Percentiles rank a stretch among this genome's conserved stretches.
These are phyloP conservation scores for Channa argus DNA, from an alignment of 2,113 vertebrate genomes.

Conservation along the genomic window DNA sequence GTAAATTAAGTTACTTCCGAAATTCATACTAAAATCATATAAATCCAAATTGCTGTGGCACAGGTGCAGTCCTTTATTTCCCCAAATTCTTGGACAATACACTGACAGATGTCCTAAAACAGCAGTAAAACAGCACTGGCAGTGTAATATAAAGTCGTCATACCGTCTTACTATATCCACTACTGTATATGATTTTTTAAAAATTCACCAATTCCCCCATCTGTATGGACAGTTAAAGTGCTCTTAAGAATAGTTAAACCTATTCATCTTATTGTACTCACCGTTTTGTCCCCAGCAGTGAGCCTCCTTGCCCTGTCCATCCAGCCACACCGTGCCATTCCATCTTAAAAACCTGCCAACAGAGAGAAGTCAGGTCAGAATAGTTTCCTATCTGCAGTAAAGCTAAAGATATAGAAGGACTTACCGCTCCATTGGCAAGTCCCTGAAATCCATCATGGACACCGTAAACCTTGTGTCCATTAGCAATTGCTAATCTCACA, in stretches of 20 bases:
- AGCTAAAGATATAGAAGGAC: conserved; percentile 1
- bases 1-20: too few relatives aligned
- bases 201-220: neutral
- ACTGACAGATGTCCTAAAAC: too few relatives aligned
- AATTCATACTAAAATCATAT: too few relatives aligned
- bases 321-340: conserved; percentile 91
- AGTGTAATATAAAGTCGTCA: too few relatives aligned
- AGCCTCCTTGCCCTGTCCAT: conserved; percentile 95
- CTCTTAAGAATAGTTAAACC: neutral
- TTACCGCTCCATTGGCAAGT: conserved; percentile 88
- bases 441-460: conserved; percentile 93
- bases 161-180: too few relatives aligned
- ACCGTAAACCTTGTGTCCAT: conserved; percentile 89
- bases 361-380: neutral
- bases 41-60: too few relatives aligned
- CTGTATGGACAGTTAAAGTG: neutral
- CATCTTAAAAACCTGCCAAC: conserved; percentile 87
- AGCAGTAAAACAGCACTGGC: too few relatives aligned
- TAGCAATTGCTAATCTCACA: conserved; percentile 85
- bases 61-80: too few relatives aligned
- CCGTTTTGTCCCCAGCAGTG: conserved; percentile 96
- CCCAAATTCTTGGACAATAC: too few relatives aligned
- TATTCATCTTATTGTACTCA: conserved; percentile 59
- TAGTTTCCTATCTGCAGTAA: neutral
- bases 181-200: too few relatives aligned